A percentile compares a stretch with the other conserved stretches of the same genome.
Conservation (phyloP, 2,888 invertebrate genomes). For the Zelleria hepariella region DNA sequence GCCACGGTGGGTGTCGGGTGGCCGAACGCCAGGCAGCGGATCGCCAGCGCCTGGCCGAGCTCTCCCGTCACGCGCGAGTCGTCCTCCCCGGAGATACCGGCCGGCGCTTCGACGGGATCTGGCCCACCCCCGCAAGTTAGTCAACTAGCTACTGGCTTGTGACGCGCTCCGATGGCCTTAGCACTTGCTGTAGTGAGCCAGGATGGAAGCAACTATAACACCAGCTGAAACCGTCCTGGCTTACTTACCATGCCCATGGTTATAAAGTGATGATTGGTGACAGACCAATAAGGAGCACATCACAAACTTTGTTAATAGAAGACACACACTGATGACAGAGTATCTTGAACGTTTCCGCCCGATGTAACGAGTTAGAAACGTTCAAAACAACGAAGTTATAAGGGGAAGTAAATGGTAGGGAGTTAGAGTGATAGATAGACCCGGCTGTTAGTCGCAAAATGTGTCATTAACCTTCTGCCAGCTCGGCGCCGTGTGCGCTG, state of each 20-base stretch:
- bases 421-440: constrained; percentile 17
- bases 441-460: constrained; percentile 20
- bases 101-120: constrained; percentile 74
- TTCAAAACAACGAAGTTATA: background rate
- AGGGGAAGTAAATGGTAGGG: constrained; percentile 10
- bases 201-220: too few relatives aligned
- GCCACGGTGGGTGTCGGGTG: constrained; percentile 83
- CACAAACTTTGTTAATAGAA: background rate
- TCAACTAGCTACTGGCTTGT: background rate
- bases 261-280: background rate
- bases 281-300: background rate
- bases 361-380: background rate
- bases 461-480: constrained; percentile 35
- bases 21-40: constrained; percentile 88
- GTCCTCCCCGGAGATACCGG: constrained; percentile 78
- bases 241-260: too few relatives aligned
- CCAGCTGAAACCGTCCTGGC: too few relatives aligned
- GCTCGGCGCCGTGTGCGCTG: constrained; percentile 22
- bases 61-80: constrained; percentile 77
- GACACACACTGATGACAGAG: background rate
- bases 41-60: constrained; percentile 77
- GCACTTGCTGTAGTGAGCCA: too few relatives aligned
- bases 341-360: background rate
- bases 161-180: too few relatives aligned
- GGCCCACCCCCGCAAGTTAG: constrained; percentile 29